These are phyloP conservation scores for Drosophila falleni DNA, from an alignment of 2,888 invertebrate species.

Conservation along the genomic window DNA sequence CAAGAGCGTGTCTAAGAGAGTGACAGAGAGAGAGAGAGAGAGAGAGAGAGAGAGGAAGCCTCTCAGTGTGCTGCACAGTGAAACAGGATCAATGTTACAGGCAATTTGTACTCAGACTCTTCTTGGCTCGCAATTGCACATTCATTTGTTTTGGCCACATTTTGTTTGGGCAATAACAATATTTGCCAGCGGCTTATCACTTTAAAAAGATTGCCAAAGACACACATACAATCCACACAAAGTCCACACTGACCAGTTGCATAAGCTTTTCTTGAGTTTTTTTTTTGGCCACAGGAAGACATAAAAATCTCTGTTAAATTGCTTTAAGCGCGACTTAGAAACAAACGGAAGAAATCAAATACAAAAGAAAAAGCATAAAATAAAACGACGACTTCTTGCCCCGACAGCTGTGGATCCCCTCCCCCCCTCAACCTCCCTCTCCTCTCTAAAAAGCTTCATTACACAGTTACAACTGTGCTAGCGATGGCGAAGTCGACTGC, in stretches of 20 bases:
- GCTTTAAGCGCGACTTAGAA: slow-evolving; percentile 37
- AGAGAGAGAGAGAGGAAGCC: no score
- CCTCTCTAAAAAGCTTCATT: slow-evolving; percentile 51
- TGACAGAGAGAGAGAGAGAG: slow-evolving; percentile 2
- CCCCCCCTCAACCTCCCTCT: background rate
- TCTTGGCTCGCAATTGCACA: slow-evolving; percentile 13
- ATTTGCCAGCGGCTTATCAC: slow-evolving; percentile 33
- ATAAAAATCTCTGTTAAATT: slow-evolving; percentile 48
- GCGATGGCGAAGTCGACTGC: slow-evolving; percentile 24
- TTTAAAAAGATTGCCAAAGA: slow-evolving; percentile 21
- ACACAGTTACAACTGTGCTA: slow-evolving; percentile 74
- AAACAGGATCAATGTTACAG: slow-evolving; percentile 63
- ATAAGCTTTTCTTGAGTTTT: slow-evolving; percentile 35
- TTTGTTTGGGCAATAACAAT: slow-evolving; percentile 33
- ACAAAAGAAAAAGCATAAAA: slow-evolving; percentile 19
- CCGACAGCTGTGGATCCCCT: slow-evolving; percentile 9
- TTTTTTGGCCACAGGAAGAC: slow-evolving; percentile 48
- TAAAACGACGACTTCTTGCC: slow-evolving; percentile 33
- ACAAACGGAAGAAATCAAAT: slow-evolving; percentile 40
- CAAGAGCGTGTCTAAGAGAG: background rate
- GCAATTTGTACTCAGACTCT: slow-evolving; percentile 34
- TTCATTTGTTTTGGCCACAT: slow-evolving; percentile 13
- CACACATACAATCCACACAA: slow-evolving; percentile 17
- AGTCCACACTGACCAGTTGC: slow-evolving; percentile 28
- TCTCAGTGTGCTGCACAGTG: slow-evolving; percentile 30